Evolutionary conservation across 1,140 invertebrate species (phyloP).

Genomic region (Tetramorium alpestre): DNA sequence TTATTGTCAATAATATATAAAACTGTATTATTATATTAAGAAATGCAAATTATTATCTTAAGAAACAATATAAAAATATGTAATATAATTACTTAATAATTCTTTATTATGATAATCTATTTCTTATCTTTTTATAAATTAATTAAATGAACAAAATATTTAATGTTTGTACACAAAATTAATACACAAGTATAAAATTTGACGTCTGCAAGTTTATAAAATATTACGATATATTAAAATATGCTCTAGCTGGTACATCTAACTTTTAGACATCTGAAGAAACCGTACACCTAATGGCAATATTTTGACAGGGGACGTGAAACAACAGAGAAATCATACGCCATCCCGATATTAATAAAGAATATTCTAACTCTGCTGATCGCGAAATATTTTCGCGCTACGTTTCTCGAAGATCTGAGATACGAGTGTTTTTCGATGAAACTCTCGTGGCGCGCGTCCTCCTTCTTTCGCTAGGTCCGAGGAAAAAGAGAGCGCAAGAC

Average conservation of each 20-base stretch:
- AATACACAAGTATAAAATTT: neutral
- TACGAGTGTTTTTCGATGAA: slow-evolving; percentile 43
- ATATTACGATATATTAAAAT: neutral
- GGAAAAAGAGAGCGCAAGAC: slow-evolving; percentile 64
- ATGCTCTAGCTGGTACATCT: neutral
- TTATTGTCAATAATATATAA: neutral
- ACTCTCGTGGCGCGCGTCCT: slow-evolving; percentile 57
- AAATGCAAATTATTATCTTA: neutral
- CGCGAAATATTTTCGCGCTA: slow-evolving; percentile 42
- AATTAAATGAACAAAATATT: neutral
- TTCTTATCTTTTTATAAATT: neutral
- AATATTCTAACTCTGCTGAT: slow-evolving; percentile 32
- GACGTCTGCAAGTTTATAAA: neutral
- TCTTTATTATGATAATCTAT: neutral
- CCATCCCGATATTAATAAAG: slow-evolving; percentile 25
- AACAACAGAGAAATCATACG: slow-evolving; percentile 12
- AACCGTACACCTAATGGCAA: neutral
- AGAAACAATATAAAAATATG: neutral
- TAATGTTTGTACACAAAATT: neutral
- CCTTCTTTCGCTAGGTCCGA: slow-evolving; percentile 31
- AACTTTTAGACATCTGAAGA: neutral
- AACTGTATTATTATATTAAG: neutral
- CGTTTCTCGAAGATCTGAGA: slow-evolving; percentile 7
- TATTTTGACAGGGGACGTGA: slow-evolving; percentile 15
- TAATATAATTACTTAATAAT: neutral